Evolutionary conservation across 2,113 vertebrate species (phyloP).

Genomic region (Toxotes chatareus): DNA sequence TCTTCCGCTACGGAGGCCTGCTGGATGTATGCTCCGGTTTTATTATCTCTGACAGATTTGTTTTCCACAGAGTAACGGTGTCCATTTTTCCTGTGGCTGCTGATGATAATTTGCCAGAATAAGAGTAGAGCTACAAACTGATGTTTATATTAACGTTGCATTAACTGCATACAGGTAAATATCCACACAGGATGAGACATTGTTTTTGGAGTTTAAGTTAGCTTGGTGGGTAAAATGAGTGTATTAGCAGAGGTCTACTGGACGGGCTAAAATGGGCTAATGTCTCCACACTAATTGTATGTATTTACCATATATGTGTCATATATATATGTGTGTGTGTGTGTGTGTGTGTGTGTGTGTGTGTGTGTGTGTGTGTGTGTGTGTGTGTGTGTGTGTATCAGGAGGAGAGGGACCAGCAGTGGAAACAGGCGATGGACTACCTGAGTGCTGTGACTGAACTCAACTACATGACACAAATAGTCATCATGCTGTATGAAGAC

Average conservation of each 20-base stretch:
- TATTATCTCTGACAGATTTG: background rate
- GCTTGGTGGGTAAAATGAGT: no score
- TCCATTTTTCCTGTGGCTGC: background rate
- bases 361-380: no score
- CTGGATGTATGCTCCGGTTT: conserved; percentile 87
- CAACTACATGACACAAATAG: conserved; percentile 99
- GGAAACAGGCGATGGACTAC: conserved; percentile 98
- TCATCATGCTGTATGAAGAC: conserved; percentile 99
- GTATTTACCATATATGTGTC: background rate
- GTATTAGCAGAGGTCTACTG: background rate
- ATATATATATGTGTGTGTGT: background rate
- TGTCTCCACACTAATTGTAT: background rate
- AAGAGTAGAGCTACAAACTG: background rate
- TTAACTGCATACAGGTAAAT: background rate
- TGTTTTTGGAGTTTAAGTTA: background rate
- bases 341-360: background rate
- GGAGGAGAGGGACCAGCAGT: conserved; percentile 95
- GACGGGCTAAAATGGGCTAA: no score
- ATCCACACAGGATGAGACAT: background rate
- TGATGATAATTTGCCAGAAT: background rate
- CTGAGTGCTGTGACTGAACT: conserved; percentile 96
- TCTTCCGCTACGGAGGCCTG: conserved; percentile 97
- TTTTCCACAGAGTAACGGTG: background rate
- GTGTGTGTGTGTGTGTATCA: conserved; percentile 76
- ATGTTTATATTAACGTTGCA: background rate